These are phyloP conservation scores for Henricia sp. DNA, from an alignment of 53 echinoderm and acorn worm species.

Conservation along the genomic window DNA sequence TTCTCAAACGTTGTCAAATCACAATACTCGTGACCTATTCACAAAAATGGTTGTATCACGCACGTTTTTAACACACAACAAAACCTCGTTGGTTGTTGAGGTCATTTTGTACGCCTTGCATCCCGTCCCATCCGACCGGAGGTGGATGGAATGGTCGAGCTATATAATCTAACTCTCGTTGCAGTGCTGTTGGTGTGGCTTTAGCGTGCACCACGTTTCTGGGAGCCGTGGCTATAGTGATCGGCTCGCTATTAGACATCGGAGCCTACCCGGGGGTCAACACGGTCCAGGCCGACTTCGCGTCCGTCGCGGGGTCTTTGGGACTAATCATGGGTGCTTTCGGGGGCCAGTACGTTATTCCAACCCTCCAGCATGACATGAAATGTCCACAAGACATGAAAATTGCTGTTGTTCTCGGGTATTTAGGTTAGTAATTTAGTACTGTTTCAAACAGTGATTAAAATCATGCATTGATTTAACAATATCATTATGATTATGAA, in stretches of 20 bases:
- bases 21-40: no score
- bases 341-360: conserved; percentile 67
- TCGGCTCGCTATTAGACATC: conserved; percentile 48
- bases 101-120: no score
- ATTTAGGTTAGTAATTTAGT: conserved; percentile 53
- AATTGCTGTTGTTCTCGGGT: conserved; percentile 36
- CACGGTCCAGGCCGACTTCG: neutral
- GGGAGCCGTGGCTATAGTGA: conserved; percentile 23
- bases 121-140: no score
- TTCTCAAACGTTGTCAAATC: no score
- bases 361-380: conserved; percentile 78
- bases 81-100: no score
- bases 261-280: conserved; percentile 28
- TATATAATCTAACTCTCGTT: no score
- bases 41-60: no score
- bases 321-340: conserved; percentile 65
- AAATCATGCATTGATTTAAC: no score
- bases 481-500: no score
- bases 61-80: no score
- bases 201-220: conserved; percentile 1
- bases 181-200: conserved; percentile 57
- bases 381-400: conserved; percentile 61
- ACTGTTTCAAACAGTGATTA: no score
- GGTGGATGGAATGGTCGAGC: no score
- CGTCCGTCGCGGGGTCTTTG: conserved; percentile 20